Percentiles rank a stretch among this genome's conserved stretches.
phyloP scores from a whole-genome alignment of 2,888 invertebrate species.

The Himalopsyche tibetana region DNA sequence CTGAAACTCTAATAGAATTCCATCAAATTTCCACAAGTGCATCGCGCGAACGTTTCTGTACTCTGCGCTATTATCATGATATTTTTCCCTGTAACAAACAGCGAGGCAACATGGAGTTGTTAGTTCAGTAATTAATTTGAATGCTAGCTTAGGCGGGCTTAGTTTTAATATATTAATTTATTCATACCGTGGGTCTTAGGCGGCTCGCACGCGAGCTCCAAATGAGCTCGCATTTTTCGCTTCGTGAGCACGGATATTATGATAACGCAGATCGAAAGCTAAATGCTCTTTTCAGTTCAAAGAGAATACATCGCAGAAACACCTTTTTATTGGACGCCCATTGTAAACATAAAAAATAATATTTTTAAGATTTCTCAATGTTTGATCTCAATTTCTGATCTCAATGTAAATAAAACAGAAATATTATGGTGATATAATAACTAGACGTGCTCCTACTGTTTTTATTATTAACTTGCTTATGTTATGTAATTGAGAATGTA shows the following conservation, averaged over 20 bases:
- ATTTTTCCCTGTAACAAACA: slow-evolving; percentile 24
- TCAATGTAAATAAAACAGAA: too few species aligned
- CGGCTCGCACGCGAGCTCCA: background rate
- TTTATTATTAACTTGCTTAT: too few species aligned
- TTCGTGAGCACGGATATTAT: background rate
- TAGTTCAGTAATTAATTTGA: slow-evolving; percentile 60
- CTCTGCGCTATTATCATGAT: slow-evolving; percentile 25
- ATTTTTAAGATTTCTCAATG: too few species aligned
- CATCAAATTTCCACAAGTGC: slow-evolving; percentile 15
- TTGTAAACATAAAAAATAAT: too few species aligned
- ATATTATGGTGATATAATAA: too few species aligned
- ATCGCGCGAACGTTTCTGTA: background rate
- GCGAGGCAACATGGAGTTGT: slow-evolving; percentile 43
- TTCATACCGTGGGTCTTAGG: slow-evolving; percentile 46
- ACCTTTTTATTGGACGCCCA: too few species aligned
- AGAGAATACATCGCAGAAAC: too few species aligned
- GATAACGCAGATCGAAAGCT: slow-evolving; percentile 4
- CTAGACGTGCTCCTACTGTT: too few species aligned
- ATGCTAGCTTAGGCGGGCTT: slow-evolving; percentile 52
- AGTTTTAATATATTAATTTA: slow-evolving; percentile 57
- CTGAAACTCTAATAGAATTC: background rate
- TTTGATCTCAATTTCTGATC: too few species aligned
- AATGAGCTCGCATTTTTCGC: slow-evolving; percentile 25
- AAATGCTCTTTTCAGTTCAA: background rate
- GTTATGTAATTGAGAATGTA: too few species aligned